Evolutionary conservation across 2,797 vertebrate species (phyloP).

Genomic region (Hylomyscus alleni): DNA sequence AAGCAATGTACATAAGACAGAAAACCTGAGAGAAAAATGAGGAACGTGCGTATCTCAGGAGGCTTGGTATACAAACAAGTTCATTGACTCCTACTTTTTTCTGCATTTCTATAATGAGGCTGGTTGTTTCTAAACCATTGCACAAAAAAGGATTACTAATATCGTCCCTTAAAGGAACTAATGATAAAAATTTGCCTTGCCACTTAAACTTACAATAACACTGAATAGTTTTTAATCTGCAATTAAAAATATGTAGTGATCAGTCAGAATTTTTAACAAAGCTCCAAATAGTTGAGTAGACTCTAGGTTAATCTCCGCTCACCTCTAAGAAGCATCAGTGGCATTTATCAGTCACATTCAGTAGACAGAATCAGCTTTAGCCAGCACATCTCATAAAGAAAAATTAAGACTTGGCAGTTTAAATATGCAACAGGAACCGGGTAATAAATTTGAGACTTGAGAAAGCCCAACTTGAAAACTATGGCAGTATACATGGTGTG

Average conservation of each 20-base stretch:
- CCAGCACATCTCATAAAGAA: neutral
- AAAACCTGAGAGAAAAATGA: neutral
- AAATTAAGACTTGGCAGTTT: neutral
- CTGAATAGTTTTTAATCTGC: neutral
- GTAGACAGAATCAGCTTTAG: neutral
- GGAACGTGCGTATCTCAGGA: neutral
- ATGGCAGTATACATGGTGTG: neutral
- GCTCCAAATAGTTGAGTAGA: neutral
- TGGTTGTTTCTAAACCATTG: neutral
- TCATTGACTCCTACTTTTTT: conserved; percentile 1
- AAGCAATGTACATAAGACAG: neutral
- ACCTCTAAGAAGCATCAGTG: neutral
- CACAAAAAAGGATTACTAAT: neutral
- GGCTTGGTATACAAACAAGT: neutral
- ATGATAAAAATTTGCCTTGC: neutral
- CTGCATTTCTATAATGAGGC: neutral
- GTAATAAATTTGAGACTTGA: neutral
- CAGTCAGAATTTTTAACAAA: neutral
- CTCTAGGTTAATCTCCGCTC: neutral
- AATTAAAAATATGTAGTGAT: neutral
- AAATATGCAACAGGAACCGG: neutral
- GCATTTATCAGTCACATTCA: neutral
- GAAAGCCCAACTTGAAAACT: neutral
- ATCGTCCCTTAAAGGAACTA: neutral
- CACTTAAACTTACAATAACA: neutral